These are phyloP conservation scores for Jacana jacana DNA, from an alignment of 2,113 vertebrate genomes.

Conservation along the genomic window DNA sequence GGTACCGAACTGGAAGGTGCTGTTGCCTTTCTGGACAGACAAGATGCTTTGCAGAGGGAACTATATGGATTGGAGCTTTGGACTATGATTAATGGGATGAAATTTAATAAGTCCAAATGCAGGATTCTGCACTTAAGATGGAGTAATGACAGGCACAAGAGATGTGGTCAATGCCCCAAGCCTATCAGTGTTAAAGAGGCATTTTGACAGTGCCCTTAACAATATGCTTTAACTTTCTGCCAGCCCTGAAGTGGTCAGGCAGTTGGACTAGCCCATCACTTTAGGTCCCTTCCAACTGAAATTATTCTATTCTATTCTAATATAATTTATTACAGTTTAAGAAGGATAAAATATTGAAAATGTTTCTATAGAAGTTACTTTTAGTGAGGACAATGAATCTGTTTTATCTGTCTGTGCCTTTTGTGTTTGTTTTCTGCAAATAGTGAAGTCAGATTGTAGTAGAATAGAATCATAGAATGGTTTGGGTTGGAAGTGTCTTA, in stretches of 20 bases:
- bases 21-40: not conserved
- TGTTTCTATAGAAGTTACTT: not conserved
- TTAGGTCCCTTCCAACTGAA: not conserved
- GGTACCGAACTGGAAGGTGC: not conserved
- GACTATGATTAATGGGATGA: not conserved
- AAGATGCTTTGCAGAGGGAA: not conserved
- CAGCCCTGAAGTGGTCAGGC: not conserved
- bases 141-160: accelerated
- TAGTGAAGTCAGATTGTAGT: not conserved
- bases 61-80: not conserved
- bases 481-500: not conserved
- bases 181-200: not conserved
- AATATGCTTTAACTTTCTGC: not conserved
- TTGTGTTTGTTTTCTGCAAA: not conserved
- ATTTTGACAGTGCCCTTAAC: not conserved
- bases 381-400: not conserved
- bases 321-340: not conserved
- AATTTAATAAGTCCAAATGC: not conserved
- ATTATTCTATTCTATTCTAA: no score
- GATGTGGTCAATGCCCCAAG: not conserved
- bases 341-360: not conserved
- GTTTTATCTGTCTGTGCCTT: not conserved
- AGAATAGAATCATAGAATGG: not conserved
- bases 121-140: not conserved
- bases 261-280: not conserved